Percentiles rank a stretch among this genome's conserved stretches.
Conservation (phyloP, 2,888 invertebrate species). For the Brachyopa scutellaris region DNA sequence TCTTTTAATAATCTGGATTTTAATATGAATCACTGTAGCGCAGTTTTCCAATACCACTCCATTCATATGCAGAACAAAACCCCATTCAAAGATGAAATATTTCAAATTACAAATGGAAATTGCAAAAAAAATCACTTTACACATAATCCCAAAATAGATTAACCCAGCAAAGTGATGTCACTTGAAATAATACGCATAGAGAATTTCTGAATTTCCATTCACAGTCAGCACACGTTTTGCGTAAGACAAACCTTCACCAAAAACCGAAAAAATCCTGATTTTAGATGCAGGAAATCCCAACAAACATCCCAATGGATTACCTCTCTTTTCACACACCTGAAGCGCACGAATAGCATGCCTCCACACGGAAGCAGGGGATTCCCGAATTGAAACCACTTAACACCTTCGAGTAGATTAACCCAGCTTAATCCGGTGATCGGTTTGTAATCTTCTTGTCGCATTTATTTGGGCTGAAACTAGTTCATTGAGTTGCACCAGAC, state of each 20-base stretch:
- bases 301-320: constrained; percentile 37
- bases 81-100: constrained; percentile 22
- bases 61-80: constrained; percentile 10
- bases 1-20: constrained; percentile 32
- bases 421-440: constrained; percentile 61
- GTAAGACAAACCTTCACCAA: constrained; percentile 36
- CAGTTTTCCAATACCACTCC: background rate
- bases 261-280: constrained; percentile 36
- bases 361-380: constrained; percentile 67
- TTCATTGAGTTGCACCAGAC: constrained; percentile 49
- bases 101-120: constrained; percentile 39
- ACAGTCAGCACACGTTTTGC: constrained; percentile 51
- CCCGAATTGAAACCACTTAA: constrained; percentile 69
- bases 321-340: constrained; percentile 62
- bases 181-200: constrained; percentile 60
- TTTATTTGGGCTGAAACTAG: constrained; percentile 55
- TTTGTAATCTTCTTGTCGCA: constrained; percentile 59
- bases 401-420: constrained; percentile 66
- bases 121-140: constrained; percentile 36
- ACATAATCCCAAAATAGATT: constrained; percentile 61
- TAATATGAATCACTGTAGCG: background rate
- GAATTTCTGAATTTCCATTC: constrained; percentile 50
- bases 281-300: constrained; percentile 61
- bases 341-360: constrained; percentile 57
- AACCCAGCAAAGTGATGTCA: constrained; percentile 65